Evolutionary conservation across 23 tunicate genomes (phyloP).

Genomic region (Botrylloides violaceus): DNA sequence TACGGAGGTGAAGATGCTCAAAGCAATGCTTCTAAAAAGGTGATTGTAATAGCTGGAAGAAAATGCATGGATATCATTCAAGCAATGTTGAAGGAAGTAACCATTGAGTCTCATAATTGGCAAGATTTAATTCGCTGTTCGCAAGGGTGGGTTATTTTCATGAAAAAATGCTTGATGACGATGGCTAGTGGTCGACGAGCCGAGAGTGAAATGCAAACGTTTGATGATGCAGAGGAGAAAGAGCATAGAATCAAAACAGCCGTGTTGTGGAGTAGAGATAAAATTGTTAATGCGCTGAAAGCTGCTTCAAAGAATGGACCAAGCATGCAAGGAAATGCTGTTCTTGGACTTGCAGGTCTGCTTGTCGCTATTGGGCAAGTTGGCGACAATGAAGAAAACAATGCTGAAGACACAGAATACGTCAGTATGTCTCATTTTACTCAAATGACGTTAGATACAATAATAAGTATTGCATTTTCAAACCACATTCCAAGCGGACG

Average conservation of each 20-base stretch:
- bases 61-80: slow-evolving; percentile 40
- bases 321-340: slow-evolving; percentile 68
- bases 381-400: not conserved
- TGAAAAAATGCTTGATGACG: slow-evolving; percentile 28
- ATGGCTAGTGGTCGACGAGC: slow-evolving; percentile 38
- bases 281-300: slow-evolving; percentile 43
- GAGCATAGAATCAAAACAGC: slow-evolving; percentile 30
- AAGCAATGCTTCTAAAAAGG: slow-evolving; percentile 16
- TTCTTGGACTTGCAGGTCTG: slow-evolving; percentile 58
- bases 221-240: slow-evolving; percentile 29
- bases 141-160: slow-evolving; percentile 44
- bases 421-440: slow-evolving; percentile 52
- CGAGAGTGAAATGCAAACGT: slow-evolving; percentile 45
- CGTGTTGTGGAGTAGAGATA: slow-evolving; percentile 60
- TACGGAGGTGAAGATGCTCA: slow-evolving; percentile 2
- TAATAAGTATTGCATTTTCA: slow-evolving; percentile 39
- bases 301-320: slow-evolving; percentile 57
- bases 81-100: slow-evolving; percentile 63
- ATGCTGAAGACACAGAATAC: slow-evolving; percentile 25
- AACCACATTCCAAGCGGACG: slow-evolving; percentile 36
- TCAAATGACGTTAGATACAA: slow-evolving; percentile 49
- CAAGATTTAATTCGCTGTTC: slow-evolving; percentile 30
- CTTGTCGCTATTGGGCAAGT: slow-evolving; percentile 6
- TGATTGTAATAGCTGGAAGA: slow-evolving; percentile 34
- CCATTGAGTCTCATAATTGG: slow-evolving; percentile 61